phyloP scores from a whole-genome alignment of 35 echinoderm and acorn worm genomes.

The Anneissia japonica region DNA sequence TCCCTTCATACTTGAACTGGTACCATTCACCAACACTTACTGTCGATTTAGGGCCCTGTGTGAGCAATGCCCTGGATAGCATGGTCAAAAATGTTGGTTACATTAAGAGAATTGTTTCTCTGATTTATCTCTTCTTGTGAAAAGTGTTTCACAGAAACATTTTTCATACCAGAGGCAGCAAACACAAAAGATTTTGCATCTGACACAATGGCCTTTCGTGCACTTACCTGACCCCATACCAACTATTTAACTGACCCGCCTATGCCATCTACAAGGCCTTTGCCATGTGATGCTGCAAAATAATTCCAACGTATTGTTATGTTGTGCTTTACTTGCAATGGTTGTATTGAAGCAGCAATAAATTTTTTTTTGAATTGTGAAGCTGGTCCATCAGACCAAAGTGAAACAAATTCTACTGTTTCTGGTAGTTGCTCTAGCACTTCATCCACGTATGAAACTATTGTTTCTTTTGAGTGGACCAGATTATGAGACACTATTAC shows the following conservation, averaged over 20 bases:
- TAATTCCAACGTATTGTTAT: constrained; percentile 51
- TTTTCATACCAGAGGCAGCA: no score
- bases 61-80: no score
- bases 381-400: constrained; percentile 53
- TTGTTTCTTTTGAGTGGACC: not conserved
- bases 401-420: not conserved
- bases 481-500: not conserved
- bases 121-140: no score
- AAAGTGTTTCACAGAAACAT: no score
- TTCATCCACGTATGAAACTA: not conserved
- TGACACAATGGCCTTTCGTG: no score
- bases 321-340: constrained; percentile 35
- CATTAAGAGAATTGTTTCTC: no score
- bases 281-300: constrained; percentile 64
- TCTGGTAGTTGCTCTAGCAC: constrained; percentile 29
- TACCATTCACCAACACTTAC: no score
- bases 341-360: constrained; percentile 14
- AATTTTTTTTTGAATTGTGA: constrained; percentile 61
- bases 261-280: constrained; percentile 69
- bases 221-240: constrained; percentile 28
- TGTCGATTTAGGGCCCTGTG: no score
- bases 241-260: constrained; percentile 14
- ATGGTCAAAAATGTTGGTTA: no score
- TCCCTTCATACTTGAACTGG: no score
- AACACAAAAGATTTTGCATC: no score